Percentiles rank a stretch among this genome's conserved stretches.
Conservation (phyloP, 1,140 invertebrate genomes). For the Venustaconcha ellipsiformis region DNA sequence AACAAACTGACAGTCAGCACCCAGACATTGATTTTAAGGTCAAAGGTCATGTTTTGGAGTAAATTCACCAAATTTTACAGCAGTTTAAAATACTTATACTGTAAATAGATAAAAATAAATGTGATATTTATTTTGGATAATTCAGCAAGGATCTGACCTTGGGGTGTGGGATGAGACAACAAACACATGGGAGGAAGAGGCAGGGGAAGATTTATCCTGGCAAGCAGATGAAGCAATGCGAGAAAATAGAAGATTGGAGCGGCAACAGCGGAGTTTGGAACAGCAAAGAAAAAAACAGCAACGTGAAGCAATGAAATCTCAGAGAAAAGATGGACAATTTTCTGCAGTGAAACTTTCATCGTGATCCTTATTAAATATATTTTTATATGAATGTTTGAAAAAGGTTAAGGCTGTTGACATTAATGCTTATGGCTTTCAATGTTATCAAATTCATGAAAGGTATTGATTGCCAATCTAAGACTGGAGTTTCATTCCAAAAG, state of each 20-base stretch:
- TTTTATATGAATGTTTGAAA: neutral
- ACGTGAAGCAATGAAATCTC: slow-evolving; percentile 28
- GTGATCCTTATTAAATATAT: neutral
- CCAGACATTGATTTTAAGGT: too few species aligned
- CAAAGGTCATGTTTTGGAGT: too few species aligned
- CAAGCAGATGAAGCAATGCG: slow-evolving; percentile 46
- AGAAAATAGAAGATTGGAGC: slow-evolving; percentile 39
- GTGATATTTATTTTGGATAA: neutral
- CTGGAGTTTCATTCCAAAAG: too few species aligned
- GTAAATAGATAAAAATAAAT: neutral
- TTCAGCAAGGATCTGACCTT: slow-evolving; percentile 40
- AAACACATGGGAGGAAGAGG: slow-evolving; percentile 38
- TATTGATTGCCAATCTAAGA: too few species aligned
- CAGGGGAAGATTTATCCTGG: slow-evolving; percentile 42
- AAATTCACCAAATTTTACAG: too few species aligned
- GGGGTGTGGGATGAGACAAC: slow-evolving; percentile 42
- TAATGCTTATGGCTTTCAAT: too few species aligned
- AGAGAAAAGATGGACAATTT: slow-evolving; percentile 31
- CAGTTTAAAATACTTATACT: neutral
- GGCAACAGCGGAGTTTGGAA: slow-evolving; percentile 33
- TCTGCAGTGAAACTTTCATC: slow-evolving; percentile 12
- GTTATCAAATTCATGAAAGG: too few species aligned
- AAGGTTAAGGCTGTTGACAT: too few species aligned
- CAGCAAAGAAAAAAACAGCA: slow-evolving; percentile 43
- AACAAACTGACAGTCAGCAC: too few species aligned